phyloP scores from a whole-genome alignment of 2,888 invertebrate species.

The Ptychoptera contaminata region DNA sequence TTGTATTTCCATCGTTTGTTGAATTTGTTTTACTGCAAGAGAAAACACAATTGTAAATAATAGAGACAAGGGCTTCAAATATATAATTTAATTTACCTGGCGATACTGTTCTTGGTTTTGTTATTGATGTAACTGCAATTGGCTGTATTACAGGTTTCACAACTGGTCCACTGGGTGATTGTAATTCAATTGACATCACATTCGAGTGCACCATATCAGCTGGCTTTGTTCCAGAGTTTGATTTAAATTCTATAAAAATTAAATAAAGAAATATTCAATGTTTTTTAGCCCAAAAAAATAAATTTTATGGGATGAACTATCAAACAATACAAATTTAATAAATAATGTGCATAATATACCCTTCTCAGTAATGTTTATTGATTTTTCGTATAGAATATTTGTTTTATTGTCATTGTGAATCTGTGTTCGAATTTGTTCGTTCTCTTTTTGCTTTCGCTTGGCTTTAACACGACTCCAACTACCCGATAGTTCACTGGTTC shows the following conservation, averaged over 20 bases:
- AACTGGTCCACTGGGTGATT: constrained; percentile 12
- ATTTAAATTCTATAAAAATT: constrained; percentile 16
- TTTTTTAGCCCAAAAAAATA: no score
- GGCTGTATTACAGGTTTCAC: constrained; percentile 2
- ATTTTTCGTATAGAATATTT: no score
- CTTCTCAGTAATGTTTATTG: no score
- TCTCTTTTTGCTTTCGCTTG: constrained; percentile 16
- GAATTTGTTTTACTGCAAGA: neutral
- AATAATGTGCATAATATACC: no score
- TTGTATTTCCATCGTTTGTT: neutral
- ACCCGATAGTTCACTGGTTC: constrained; percentile 32
- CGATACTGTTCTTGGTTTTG: constrained; percentile 21
- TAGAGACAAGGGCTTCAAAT: neutral
- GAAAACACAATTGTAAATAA: neutral
- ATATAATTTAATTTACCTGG: constrained; percentile 8
- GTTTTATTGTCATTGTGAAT: no score
- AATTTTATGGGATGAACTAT: no score
- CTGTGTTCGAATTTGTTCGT: neutral
- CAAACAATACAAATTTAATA: no score
- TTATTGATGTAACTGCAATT: constrained; percentile 19
- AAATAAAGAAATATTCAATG: neutral
- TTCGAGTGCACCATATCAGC: constrained; percentile 21
- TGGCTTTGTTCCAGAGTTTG: no score
- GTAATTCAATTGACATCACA: constrained; percentile 27
- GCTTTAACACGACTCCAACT: constrained; percentile 42